phyloP scores from a whole-genome alignment of 2,888 invertebrate species.

The Monoplex corrugatus region DNA sequence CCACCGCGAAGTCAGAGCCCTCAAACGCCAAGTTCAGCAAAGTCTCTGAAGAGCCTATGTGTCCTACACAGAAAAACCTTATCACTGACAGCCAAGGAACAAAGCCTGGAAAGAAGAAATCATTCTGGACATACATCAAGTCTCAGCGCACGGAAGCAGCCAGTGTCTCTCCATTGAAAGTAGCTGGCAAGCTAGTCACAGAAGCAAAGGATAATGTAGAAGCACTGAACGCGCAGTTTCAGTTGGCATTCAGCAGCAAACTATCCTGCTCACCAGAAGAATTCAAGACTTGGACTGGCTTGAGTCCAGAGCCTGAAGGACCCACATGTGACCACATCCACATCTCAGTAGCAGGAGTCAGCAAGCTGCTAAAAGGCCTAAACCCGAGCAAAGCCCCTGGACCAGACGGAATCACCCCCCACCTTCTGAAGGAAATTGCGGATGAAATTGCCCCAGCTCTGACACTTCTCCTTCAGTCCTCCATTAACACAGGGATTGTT shows the following conservation, averaged over 20 bases:
- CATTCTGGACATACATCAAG: neutral
- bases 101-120: too few species aligned
- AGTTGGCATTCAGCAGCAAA: neutral
- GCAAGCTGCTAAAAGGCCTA: neutral
- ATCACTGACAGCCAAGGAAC: too few species aligned
- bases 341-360: neutral
- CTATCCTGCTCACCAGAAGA: neutral
- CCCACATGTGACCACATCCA: neutral
- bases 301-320: too few species aligned
- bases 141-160: neutral
- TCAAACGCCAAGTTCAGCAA: neutral
- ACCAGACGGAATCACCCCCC: too few species aligned
- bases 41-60: too few species aligned
- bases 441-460: too few species aligned
- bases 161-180: slow-evolving; percentile 16
- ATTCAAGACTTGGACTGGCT: too few species aligned
- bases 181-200: neutral
- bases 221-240: neutral
- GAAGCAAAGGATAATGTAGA: neutral
- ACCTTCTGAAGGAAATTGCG: too few species aligned
- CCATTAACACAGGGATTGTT: too few species aligned
- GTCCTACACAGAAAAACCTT: too few species aligned
- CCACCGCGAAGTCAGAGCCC: neutral
- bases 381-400: too few species aligned
- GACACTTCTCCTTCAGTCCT: too few species aligned